Conservation (phyloP, 2,888 invertebrate genomes). For the Eupithecia abbreviata region DNA sequence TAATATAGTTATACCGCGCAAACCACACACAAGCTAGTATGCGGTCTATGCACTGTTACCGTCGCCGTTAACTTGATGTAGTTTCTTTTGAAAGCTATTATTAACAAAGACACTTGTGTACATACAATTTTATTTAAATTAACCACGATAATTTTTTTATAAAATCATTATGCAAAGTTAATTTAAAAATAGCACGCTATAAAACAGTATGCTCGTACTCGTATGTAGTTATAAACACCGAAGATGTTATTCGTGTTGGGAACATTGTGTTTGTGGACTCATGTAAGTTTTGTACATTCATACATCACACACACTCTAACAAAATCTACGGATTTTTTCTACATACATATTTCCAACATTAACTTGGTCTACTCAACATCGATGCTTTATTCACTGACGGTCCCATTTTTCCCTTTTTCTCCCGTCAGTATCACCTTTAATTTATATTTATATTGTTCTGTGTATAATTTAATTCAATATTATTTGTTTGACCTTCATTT, state of each 20-base stretch:
- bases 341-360: neutral
- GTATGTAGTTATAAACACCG: neutral
- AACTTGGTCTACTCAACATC: neutral
- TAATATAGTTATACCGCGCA: no score
- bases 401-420: neutral
- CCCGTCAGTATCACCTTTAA: neutral
- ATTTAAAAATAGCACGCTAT: neutral
- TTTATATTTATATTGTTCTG: no score
- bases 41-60: neutral
- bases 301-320: no score
- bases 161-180: neutral
- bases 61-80: neutral
- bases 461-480: no score
- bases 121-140: neutral
- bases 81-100: neutral
- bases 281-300: neutral
- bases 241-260: conserved; percentile 1
- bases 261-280: neutral
- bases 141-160: neutral
- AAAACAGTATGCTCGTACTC: neutral
- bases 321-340: neutral
- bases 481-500: no score
- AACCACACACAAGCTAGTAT: neutral
- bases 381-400: neutral
- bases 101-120: neutral